These are phyloP conservation scores for Florisuga fusca DNA, from an alignment of 2,797 vertebrate genomes.

Conservation along the genomic window DNA sequence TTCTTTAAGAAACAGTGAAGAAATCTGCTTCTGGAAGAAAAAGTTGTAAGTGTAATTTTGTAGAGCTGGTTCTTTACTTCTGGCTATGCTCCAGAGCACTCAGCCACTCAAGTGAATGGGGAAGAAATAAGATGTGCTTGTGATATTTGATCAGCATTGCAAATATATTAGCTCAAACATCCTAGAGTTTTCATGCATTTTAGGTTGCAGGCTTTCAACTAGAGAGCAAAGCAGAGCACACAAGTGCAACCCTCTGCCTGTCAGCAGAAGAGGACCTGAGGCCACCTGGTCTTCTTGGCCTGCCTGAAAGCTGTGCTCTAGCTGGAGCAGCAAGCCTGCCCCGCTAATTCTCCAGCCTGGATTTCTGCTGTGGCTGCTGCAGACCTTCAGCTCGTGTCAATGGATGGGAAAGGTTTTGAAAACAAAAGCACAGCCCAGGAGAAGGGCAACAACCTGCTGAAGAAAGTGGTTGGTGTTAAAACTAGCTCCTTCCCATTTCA, in stretches of 20 bases:
- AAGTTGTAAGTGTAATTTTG: background rate
- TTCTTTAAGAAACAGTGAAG: background rate
- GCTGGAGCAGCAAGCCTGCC: background rate
- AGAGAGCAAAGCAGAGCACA: fast-evolving
- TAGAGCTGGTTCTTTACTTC: background rate
- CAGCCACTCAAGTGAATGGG: background rate
- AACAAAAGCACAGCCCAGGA: background rate
- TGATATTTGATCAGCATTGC: background rate
- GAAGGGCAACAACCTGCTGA: background rate
- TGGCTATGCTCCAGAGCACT: background rate
- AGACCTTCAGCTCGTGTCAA: background rate
- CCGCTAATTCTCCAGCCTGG: background rate
- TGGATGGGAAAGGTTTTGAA: background rate
- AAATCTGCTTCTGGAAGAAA: background rate
- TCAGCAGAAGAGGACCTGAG: background rate
- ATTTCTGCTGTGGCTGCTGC: background rate
- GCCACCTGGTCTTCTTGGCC: fast-evolving
- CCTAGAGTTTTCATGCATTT: background rate
- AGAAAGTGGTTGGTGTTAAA: background rate
- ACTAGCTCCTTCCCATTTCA: background rate
- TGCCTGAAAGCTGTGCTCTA: background rate
- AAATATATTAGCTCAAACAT: background rate
- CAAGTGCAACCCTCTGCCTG: background rate
- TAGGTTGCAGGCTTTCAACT: background rate
- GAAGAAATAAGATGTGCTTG: background rate